phyloP scores from a whole-genome alignment of 2,113 vertebrate species.

The Coreoperca whiteheadi region DNA sequence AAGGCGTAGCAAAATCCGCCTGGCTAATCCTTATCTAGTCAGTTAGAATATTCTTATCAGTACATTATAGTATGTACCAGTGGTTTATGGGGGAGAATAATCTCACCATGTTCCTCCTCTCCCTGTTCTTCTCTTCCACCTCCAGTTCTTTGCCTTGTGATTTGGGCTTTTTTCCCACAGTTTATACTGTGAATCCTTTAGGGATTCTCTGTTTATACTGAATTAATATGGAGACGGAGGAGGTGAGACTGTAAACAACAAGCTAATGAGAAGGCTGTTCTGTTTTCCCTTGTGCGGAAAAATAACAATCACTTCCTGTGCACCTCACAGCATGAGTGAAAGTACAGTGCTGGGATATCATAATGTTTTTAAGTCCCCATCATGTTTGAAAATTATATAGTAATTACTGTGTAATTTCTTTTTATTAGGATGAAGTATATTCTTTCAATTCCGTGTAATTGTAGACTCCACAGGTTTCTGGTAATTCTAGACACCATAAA shows the following conservation, averaged over 20 bases:
- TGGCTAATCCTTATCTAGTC: constrained; percentile 78
- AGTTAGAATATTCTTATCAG: constrained; percentile 43
- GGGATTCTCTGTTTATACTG: constrained; percentile 59
- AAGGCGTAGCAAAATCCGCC: constrained; percentile 62
- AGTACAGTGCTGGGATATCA: constrained; percentile 37
- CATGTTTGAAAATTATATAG: constrained; percentile 37
- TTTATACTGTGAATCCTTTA: constrained; percentile 52
- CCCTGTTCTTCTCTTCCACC: constrained; percentile 21
- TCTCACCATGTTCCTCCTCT: constrained; percentile 17
- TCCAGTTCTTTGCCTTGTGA: constrained; percentile 39
- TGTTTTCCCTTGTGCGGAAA: constrained; percentile 52
- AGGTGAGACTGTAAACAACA: constrained; percentile 59
- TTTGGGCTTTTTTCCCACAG: constrained; percentile 58
- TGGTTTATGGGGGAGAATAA: constrained; percentile 55
- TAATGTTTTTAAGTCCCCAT: constrained; percentile 35
- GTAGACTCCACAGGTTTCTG: not conserved
- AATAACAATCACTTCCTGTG: constrained; percentile 59
- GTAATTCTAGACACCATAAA: constrained; percentile 3
- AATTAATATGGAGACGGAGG: constrained; percentile 46
- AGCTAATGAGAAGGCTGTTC: constrained; percentile 60
- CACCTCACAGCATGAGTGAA: constrained; percentile 40
- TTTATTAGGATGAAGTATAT: constrained; percentile 34
- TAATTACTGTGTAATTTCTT: constrained; percentile 50
- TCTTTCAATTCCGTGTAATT: constrained; percentile 17
- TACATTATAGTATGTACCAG: constrained; percentile 25